Evolutionary conservation across 2,888 invertebrate species (phyloP).

Genomic region (Leucozona laternaria): DNA sequence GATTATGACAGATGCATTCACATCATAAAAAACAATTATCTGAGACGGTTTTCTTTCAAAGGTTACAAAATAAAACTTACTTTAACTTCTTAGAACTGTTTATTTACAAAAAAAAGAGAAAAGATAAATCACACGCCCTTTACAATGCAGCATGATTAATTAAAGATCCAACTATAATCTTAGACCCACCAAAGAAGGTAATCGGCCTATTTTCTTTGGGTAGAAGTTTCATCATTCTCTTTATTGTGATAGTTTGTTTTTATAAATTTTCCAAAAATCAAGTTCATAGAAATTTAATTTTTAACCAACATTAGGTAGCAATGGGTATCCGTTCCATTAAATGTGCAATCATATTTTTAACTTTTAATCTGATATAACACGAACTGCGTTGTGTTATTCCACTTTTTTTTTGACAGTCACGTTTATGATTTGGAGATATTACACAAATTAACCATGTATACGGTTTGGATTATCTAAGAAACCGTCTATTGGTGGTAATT

Average conservation of each 20-base stretch:
- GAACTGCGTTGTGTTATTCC: slow-evolving; percentile 39
- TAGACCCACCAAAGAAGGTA: slow-evolving; percentile 45
- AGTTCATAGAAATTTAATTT: slow-evolving; percentile 57
- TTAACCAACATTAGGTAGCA: slow-evolving; percentile 6
- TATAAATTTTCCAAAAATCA: slow-evolving; percentile 28
- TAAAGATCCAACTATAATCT: slow-evolving; percentile 47
- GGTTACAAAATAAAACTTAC: slow-evolving; percentile 47
- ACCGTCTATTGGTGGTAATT: slow-evolving; percentile 11
- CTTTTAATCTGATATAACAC: slow-evolving; percentile 59
- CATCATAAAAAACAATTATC: slow-evolving; percentile 51
- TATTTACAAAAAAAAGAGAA: slow-evolving; percentile 18
- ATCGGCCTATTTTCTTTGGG: slow-evolving; percentile 8
- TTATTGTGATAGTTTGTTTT: not conserved
- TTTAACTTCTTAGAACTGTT: slow-evolving; percentile 52
- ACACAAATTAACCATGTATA: slow-evolving; percentile 31
- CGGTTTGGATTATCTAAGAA: slow-evolving; percentile 29
- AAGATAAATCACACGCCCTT: slow-evolving; percentile 56
- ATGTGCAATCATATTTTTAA: slow-evolving; percentile 48
- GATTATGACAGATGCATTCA: slow-evolving; percentile 53
- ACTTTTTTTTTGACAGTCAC: slow-evolving; percentile 30
- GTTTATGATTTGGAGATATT: slow-evolving; percentile 29
- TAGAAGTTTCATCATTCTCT: slow-evolving; percentile 37
- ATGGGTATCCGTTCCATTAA: slow-evolving; percentile 6
- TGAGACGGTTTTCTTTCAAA: slow-evolving; percentile 51
- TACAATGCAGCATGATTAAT: slow-evolving; percentile 56